These are phyloP conservation scores for Vulpes vulpes DNA, from an alignment of 2,113 vertebrate species.

Conservation along the genomic window DNA sequence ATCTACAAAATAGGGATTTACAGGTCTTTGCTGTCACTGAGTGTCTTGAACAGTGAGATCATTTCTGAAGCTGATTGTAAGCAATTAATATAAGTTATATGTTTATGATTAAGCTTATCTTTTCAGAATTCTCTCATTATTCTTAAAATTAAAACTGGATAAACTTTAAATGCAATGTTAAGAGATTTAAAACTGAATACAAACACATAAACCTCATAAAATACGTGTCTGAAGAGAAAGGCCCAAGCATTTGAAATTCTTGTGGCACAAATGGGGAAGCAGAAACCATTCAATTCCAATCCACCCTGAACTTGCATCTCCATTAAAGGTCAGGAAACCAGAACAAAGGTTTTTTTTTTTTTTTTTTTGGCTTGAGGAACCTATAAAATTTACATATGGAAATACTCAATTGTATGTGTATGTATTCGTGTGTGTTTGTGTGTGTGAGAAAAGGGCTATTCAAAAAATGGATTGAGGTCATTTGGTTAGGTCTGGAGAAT, in stretches of 20 bases:
- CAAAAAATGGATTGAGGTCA: not conserved
- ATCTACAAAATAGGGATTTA: not conserved
- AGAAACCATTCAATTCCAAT: not conserved
- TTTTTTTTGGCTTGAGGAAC: not conserved
- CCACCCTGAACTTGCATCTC: not conserved
- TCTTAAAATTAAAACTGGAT: not conserved
- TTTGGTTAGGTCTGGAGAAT: not conserved
- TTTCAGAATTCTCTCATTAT: not conserved
- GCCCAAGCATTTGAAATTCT: not conserved
- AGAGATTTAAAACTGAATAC: constrained; percentile 2
- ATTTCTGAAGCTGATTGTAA: not conserved
- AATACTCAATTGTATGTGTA: not conserved
- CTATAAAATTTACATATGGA: not conserved
- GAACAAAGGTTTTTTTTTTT: not conserved
- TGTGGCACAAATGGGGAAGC: not conserved
- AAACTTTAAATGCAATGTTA: not conserved
- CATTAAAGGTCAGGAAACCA: not conserved
- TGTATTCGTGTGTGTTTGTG: too few species aligned
- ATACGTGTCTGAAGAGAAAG: not conserved
- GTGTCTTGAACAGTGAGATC: not conserved
- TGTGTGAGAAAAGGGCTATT: not conserved
- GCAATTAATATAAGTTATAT: not conserved
- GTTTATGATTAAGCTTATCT: not conserved
- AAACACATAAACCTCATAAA: not conserved
- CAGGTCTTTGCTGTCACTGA: not conserved